Base-by-base conservation (phyloP, 2,113 vertebrate species). In the Chaetodon trifascialis region DNA sequence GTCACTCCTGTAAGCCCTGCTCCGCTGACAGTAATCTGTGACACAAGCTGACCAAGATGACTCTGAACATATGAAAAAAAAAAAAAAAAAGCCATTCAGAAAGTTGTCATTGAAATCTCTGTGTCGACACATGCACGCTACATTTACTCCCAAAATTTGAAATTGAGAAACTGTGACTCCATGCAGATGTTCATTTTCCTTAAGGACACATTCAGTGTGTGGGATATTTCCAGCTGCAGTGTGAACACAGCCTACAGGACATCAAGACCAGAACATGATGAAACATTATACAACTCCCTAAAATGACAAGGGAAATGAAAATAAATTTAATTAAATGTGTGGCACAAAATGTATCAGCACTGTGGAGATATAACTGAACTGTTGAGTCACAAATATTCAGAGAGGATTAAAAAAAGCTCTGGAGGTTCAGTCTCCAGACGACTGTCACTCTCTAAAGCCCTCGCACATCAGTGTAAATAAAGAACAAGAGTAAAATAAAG, bases 11-110 rank as follows among this genome's bases (percentile, higher is more conserved):
- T 54, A 77, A 76, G 9, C 36, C 54, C 12, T 0, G 23, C 76
- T 66, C 54, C 44, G 1, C 55, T 72, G 44, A 80, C 80, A 52
- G 66, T 74, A 64, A 86, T 82, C 86, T 68, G 73, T 44, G 49
- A 68, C 80, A 66, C 73, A n/a, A 40, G 58, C n/a, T 23, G 69
- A 68, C 21, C 11, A 59, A 55, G 67, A 64, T 16, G 63, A 52
- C 55, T 67, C 54, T 19, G 38, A 62, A 65, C 55, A 76, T 79
- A 73, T 86, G 16, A n/a, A n/a, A n/a, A n/a, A n/a, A n/a, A n/a
- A n/a, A n/a, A n/a, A 56, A 71, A 65, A 71, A 65, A 38, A 19
- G 23, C 16, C 49, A 52, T 54, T 60, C 38, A 7, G 15, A 40
- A n/a, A 21, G 46, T 51, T 44, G 9, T 7, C n/a, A 49, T 42